phyloP scores from a whole-genome alignment of 53 echinoderm and acorn worm species.

The Pentamera pediparva region DNA sequence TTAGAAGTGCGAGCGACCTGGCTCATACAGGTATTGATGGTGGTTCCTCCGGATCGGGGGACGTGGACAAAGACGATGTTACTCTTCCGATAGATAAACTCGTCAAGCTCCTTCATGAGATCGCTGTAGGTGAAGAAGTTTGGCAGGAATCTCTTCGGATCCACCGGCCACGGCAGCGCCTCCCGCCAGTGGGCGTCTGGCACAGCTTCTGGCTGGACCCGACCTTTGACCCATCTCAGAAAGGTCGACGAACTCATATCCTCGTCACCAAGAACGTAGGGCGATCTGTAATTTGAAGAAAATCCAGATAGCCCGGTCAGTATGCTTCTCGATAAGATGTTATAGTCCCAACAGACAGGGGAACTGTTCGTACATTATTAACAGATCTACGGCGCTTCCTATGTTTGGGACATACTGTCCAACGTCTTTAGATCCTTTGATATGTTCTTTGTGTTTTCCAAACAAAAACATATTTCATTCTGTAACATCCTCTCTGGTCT shows the following conservation, averaged over 20 bases:
- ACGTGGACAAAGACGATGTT: conserved; percentile 21
- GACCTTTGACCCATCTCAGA: not conserved
- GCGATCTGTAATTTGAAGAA: no score
- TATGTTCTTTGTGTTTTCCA: no score
- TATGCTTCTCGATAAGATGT: no score
- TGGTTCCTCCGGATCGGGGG: conserved; percentile 21
- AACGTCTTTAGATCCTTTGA: no score
- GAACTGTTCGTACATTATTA: no score
- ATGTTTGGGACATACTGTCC: no score
- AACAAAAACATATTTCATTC: no score
- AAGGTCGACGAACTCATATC: not conserved
- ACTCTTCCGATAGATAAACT: conserved; percentile 2
- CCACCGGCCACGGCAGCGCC: conserved; percentile 14
- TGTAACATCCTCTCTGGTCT: no score
- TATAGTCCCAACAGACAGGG: no score
- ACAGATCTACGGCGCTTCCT: no score
- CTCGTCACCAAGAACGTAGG: conserved; percentile 2
- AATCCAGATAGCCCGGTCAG: conserved; percentile 10
- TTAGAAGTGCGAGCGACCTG: not conserved
- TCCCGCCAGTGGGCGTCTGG: conserved; percentile 20
- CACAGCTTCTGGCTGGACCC: not conserved
- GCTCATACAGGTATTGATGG: conserved; percentile 24
- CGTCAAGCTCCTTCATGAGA: not conserved
- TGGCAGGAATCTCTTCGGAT: conserved; percentile 14
- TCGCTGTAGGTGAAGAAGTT: conserved; percentile 16